Conservation (phyloP, 2,113 vertebrate genomes). For the Corydoras maculifer region DNA sequence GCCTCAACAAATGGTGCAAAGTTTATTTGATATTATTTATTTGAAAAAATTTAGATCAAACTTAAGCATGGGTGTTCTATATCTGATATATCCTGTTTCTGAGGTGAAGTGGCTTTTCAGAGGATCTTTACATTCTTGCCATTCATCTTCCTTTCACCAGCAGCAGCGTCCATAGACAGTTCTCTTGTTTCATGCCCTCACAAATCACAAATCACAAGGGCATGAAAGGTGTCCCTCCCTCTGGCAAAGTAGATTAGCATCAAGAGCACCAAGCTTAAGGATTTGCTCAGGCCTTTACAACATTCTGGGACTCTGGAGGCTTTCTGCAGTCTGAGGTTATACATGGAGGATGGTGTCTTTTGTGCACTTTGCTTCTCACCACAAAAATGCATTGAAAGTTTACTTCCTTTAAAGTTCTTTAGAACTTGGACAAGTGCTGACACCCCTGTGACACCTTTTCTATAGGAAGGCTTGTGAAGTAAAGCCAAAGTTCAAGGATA, state of each 20-base stretch:
- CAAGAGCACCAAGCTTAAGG: conserved; percentile 48
- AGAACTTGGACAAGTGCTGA: conserved; percentile 22
- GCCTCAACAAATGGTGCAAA: too few species aligned
- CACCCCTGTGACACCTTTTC: neutral
- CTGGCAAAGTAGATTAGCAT: conserved; percentile 59
- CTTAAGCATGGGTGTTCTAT: conserved; percentile 8
- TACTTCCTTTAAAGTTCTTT: conserved; percentile 16
- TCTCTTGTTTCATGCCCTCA: conserved; percentile 50
- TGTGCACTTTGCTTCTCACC: conserved; percentile 23
- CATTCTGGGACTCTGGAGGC: conserved; percentile 38
- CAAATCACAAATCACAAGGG: conserved; percentile 58
- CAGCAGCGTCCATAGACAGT: conserved; percentile 51
- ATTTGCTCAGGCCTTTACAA: conserved; percentile 44
- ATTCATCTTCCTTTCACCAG: conserved; percentile 58
- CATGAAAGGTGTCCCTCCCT: conserved; percentile 56
- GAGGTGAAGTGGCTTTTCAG: conserved; percentile 54
- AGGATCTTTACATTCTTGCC: conserved; percentile 56
- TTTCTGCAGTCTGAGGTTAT: conserved; percentile 34
- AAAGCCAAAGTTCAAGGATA: conserved; percentile 2
- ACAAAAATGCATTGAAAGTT: conserved; percentile 16
- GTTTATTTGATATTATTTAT: too few species aligned
- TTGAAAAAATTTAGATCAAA: neutral
- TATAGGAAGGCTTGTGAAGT: conserved; percentile 16
- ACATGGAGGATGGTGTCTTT: conserved; percentile 29
- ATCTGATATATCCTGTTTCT: conserved; percentile 52